Evolutionary conservation across 2,888 invertebrate genomes (phyloP).

Genomic region (Acrocyrtus sp.): DNA sequence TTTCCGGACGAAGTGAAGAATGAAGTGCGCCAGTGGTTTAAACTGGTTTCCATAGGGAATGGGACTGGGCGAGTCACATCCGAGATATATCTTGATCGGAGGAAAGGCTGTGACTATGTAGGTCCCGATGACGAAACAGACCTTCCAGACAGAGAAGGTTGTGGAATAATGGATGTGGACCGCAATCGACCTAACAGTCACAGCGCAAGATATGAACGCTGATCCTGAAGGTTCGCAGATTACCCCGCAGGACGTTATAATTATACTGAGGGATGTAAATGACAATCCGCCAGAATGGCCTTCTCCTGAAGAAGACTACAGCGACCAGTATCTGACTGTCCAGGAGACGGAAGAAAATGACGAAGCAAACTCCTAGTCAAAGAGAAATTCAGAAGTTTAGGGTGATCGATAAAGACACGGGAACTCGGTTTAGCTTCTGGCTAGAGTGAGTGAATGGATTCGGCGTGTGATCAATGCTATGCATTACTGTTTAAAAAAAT

Average conservation of each 20-base stretch:
- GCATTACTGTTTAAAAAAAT: neutral
- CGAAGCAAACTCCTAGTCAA: conserved; percentile 9
- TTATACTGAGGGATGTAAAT: conserved; percentile 64
- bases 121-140: conserved; percentile 12
- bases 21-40: conserved; percentile 17
- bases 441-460: conserved; percentile 71
- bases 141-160: conserved; percentile 40
- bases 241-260: conserved; percentile 1
- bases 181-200: conserved; percentile 64
- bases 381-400: conserved; percentile 66
- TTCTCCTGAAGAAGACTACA: neutral
- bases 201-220: conserved; percentile 39
- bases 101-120: too few species aligned
- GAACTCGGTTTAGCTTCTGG: conserved; percentile 70
- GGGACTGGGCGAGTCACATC: neutral
- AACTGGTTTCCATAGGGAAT: neutral
- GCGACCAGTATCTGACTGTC: neutral
- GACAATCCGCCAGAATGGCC: conserved; percentile 63
- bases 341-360: conserved; percentile 21
- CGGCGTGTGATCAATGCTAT: too few species aligned
- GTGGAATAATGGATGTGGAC: conserved; percentile 28
- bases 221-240: neutral
- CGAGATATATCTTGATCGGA: too few species aligned
- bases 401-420: conserved; percentile 73
- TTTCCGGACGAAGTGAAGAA: neutral